These are phyloP conservation scores for Saturnia japonica DNA, from an alignment of 2,888 invertebrate genomes.

Conservation along the genomic window DNA sequence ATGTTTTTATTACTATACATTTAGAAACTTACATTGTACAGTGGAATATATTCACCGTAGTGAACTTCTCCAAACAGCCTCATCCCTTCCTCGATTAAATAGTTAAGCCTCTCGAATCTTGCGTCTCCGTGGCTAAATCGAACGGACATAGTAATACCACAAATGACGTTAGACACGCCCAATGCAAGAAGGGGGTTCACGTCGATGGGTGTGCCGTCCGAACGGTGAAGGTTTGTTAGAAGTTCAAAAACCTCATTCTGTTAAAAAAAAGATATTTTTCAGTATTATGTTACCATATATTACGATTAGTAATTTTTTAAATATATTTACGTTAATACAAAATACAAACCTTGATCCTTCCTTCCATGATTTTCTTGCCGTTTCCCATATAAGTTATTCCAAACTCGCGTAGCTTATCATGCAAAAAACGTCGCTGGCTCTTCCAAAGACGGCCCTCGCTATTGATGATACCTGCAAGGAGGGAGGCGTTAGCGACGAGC, in stretches of 20 bases:
- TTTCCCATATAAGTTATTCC: constrained; percentile 94
- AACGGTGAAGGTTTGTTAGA: constrained; percentile 83
- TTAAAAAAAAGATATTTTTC: constrained; percentile 14
- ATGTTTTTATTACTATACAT: neutral
- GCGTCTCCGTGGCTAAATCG: constrained; percentile 90
- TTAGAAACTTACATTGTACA: constrained; percentile 81
- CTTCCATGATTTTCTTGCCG: constrained; percentile 91
- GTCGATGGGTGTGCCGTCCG: constrained; percentile 86
- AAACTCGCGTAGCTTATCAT: constrained; percentile 91
- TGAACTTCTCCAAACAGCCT: constrained; percentile 91
- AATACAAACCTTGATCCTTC: constrained; percentile 88
- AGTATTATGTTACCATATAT: constrained; percentile 7
- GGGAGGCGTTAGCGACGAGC: constrained; percentile 55
- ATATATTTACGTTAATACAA: neutral
- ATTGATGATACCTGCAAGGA: constrained; percentile 90
- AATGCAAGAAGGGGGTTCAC: constrained; percentile 89
- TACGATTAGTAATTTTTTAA: neutral
- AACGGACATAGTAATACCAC: constrained; percentile 94
- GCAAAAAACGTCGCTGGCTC: constrained; percentile 92
- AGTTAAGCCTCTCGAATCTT: constrained; percentile 90
- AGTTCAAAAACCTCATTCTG: constrained; percentile 90
- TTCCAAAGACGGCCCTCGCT: constrained; percentile 95
- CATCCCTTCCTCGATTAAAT: constrained; percentile 96
- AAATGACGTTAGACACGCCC: constrained; percentile 94
- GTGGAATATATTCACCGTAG: constrained; percentile 91